phyloP scores from a whole-genome alignment of 2,888 invertebrate species.

The Phrixothrix hirtus region DNA sequence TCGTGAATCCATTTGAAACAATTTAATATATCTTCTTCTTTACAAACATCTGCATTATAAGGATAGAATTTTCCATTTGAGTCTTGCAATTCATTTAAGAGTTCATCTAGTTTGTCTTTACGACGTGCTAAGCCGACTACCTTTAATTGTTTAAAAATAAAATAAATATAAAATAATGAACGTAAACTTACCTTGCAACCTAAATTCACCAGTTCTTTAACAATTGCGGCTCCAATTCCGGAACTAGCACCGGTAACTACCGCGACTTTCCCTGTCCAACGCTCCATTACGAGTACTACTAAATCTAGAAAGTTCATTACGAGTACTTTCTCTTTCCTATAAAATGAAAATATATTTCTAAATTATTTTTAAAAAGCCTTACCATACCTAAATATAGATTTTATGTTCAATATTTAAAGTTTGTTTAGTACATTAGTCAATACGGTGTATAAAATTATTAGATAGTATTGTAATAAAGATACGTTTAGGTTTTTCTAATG shows the following conservation, averaged over 20 bases:
- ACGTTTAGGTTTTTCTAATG: too few relatives aligned
- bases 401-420: too few relatives aligned
- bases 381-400: too few relatives aligned
- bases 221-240: constrained; percentile 12
- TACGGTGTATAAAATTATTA: too few relatives aligned
- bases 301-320: neutral
- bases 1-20: constrained; percentile 35
- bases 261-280: constrained; percentile 5
- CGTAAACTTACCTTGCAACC: constrained; percentile 7
- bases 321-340: too few relatives aligned
- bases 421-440: too few relatives aligned
- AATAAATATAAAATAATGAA: neutral
- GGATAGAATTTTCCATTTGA: constrained; percentile 32
- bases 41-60: constrained; percentile 31
- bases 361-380: too few relatives aligned
- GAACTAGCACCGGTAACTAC: constrained; percentile 14
- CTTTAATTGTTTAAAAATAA: constrained; percentile 3
- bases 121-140: constrained; percentile 27
- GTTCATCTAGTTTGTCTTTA: constrained; percentile 17
- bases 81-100: constrained; percentile 6
- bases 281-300: constrained; percentile 40
- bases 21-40: constrained; percentile 30
- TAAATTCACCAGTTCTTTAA: neutral
- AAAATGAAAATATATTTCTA: too few relatives aligned
- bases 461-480: too few relatives aligned